Conservation (phyloP, 2,113 vertebrate genomes). For the Thalassoma bifasciatum region DNA sequence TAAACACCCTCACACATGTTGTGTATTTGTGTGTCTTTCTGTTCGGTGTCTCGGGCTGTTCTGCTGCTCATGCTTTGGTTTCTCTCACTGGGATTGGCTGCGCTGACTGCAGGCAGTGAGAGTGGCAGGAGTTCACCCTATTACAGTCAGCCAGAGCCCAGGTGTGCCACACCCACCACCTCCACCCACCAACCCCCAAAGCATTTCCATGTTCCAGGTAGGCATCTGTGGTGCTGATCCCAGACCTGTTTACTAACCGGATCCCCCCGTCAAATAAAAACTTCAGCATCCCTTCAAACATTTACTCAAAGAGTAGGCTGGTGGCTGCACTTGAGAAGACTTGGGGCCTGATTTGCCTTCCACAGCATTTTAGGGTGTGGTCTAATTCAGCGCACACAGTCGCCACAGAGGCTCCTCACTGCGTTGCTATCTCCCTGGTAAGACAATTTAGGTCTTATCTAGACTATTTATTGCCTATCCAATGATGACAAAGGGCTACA, state of each 20-base stretch:
- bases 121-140: conserved; percentile 95
- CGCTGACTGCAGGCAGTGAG: conserved; percentile 88
- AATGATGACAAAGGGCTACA: too few relatives aligned
- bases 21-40: conserved; percentile 35
- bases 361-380: neutral
- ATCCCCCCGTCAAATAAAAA: neutral
- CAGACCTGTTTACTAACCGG: conserved; percentile 29
- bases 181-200: conserved; percentile 90
- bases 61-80: conserved; percentile 69
- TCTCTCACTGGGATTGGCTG: conserved; percentile 83
- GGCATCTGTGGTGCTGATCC: conserved; percentile 67
- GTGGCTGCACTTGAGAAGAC: too few relatives aligned
- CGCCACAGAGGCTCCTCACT: too few relatives aligned
- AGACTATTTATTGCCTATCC: too few relatives aligned
- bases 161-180: conserved; percentile 88
- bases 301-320: too few relatives aligned
- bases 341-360: neutral
- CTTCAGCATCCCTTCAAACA: neutral
- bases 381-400: neutral
- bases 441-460: too few relatives aligned
- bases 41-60: conserved; percentile 40
- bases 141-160: conserved; percentile 95
- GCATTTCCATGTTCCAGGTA: conserved; percentile 99
- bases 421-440: too few relatives aligned
- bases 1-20: neutral